phyloP scores from a whole-genome alignment of 1,140 invertebrate genomes.

The Plectus sambesii region DNA sequence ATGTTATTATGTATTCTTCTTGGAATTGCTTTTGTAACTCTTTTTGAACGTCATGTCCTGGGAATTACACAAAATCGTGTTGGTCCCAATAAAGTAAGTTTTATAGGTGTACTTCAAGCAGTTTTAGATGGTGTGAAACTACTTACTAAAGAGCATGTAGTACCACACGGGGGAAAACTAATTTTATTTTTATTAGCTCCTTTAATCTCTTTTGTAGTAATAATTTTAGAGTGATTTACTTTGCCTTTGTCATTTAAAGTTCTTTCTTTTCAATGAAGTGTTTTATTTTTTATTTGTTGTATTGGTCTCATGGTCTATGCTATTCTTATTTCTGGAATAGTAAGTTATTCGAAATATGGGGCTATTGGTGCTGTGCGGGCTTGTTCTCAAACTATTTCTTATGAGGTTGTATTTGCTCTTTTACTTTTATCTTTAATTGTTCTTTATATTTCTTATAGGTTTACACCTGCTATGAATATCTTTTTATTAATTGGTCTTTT shows the following conservation, averaged over 20 bases:
- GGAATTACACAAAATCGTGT: constrained; percentile 60
- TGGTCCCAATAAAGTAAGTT: constrained; percentile 58
- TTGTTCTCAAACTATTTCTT: constrained; percentile 59
- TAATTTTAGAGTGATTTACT: constrained; percentile 51
- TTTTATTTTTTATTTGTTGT: constrained; percentile 53
- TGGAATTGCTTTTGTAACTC: constrained; percentile 57
- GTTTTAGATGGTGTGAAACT: constrained; percentile 59
- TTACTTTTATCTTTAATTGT: constrained; percentile 25
- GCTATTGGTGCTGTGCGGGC: constrained; percentile 55
- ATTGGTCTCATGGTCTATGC: constrained; percentile 54
- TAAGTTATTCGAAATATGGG: constrained; percentile 59
- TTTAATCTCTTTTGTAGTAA: constrained; percentile 52
- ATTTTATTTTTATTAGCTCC: constrained; percentile 54
- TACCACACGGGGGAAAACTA: constrained; percentile 50
- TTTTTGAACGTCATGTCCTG: constrained; percentile 59
- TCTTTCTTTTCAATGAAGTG: constrained; percentile 50
- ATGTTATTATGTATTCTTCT: constrained; percentile 50
- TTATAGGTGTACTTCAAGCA: constrained; percentile 56
- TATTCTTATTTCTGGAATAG: constrained; percentile 54
- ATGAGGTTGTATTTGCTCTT: constrained; percentile 55
- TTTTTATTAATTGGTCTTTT: constrained; percentile 50
- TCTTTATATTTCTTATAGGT: constrained; percentile 26
- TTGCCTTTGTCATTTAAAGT: constrained; percentile 49
- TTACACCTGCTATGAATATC: constrained; percentile 54
- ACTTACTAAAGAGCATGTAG: constrained; percentile 54